A percentile compares a stretch with the other conserved stretches of the same genome.
Evolutionary conservation across 2,797 vertebrate species (phyloP).

Genomic region (Dendrocincla tyrannina): DNA sequence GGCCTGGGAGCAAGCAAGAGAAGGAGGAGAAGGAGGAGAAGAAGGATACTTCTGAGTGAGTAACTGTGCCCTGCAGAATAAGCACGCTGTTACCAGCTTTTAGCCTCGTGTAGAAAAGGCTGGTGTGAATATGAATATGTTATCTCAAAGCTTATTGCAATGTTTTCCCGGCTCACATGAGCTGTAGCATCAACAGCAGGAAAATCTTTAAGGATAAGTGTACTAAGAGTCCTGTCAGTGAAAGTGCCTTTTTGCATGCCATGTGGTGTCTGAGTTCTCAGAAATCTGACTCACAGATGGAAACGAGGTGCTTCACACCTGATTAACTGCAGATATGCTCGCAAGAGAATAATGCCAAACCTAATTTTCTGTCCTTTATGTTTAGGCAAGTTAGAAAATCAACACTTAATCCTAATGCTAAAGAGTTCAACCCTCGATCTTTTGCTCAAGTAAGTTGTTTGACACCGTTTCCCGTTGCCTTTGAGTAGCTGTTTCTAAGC

Average conservation of each 20-base stretch:
- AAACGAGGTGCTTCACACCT: not conserved
- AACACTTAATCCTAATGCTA: constrained; percentile 97
- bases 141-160: not conserved
- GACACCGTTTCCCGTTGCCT: not conserved
- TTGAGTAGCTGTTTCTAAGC: not conserved
- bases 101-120: not conserved
- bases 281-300: not conserved
- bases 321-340: not conserved
- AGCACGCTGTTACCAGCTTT: not conserved
- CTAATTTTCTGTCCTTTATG: not conserved
- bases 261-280: not conserved
- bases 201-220: not conserved
- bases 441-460: constrained; percentile 87
- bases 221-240: not conserved
- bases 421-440: constrained; percentile 96
- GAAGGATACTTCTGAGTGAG: constrained; percentile 94
- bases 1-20: constrained; percentile 86
- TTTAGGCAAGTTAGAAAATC: constrained; percentile 97
- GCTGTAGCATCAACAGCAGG: not conserved
- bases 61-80: constrained; percentile 32
- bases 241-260: not conserved
- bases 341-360: not conserved
- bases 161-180: not conserved
- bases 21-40: constrained; percentile 94
- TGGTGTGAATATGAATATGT: not conserved